Evolutionary conservation across 2,113 vertebrate species (phyloP).

Genomic region (Paradisaea rubra): DNA sequence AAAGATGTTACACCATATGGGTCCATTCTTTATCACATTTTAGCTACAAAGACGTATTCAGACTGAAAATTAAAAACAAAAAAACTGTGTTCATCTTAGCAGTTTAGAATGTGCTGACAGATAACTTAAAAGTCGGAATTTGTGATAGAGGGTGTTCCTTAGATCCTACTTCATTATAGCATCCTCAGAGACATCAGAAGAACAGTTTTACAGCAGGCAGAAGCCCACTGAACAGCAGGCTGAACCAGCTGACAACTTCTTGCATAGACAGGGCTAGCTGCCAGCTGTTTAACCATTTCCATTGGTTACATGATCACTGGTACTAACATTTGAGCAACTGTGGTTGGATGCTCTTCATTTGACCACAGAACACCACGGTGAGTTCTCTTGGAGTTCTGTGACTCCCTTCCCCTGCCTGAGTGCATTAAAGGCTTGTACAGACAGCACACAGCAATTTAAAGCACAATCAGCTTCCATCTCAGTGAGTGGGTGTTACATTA

Average conservation of each 20-base stretch:
- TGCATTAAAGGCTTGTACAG: not conserved
- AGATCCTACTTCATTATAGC: not conserved
- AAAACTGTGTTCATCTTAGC: not conserved
- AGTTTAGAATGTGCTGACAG: not conserved
- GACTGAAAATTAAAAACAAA: not conserved
- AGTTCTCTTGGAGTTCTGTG: not conserved
- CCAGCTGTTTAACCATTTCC: not conserved
- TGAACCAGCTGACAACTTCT: not conserved
- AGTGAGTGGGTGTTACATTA: not conserved
- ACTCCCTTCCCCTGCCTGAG: not conserved
- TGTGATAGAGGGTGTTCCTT: not conserved
- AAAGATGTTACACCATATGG: not conserved
- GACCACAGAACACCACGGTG: fast-evolving
- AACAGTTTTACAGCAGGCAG: not conserved
- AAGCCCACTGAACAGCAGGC: not conserved
- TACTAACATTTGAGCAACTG: not conserved
- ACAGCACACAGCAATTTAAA: not conserved
- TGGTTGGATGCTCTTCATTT: not conserved
- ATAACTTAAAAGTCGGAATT: not conserved
- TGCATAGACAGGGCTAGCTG: not conserved
- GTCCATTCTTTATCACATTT: not conserved
- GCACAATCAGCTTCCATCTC: not conserved
- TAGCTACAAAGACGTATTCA: not conserved
- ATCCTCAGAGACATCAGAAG: not conserved
- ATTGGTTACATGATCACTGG: not conserved